Percentiles rank a stretch among this genome's conserved stretches.
Conservation (phyloP, 2,113 vertebrate genomes). For the Chinchilla lanigera region DNA sequence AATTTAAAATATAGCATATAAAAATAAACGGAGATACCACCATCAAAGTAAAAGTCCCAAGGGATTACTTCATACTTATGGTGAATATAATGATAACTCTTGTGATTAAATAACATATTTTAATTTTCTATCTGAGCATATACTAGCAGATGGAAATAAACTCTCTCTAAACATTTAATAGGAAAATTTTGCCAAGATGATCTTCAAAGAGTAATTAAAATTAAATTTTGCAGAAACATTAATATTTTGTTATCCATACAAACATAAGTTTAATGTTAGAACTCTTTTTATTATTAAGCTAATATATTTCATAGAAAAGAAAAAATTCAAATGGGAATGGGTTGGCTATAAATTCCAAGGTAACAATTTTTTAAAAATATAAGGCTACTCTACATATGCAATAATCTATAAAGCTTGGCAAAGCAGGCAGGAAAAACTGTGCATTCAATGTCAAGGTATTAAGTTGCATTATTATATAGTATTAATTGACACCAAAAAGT, state of each 20-base stretch:
- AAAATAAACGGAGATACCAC: not conserved
- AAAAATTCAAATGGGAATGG: not conserved
- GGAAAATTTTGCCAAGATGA: not conserved
- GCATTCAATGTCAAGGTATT: not conserved
- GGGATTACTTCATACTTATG: not conserved
- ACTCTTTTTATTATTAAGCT: not conserved
- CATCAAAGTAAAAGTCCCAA: not conserved
- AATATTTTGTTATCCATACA: slow-evolving; percentile 19
- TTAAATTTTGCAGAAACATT: not conserved
- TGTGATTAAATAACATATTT: slow-evolving; percentile 52
- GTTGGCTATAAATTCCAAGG: not conserved
- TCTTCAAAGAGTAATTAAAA: slow-evolving; percentile 46
- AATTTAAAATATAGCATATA: slow-evolving; percentile 42
- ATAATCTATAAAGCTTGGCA: not conserved
- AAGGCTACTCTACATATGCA: not conserved
- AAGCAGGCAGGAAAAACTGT: not conserved
- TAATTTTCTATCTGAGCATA: slow-evolving; percentile 40
- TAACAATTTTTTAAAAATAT: not conserved
- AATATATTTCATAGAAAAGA: not conserved
- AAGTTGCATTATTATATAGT: not conserved
- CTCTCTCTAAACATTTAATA: slow-evolving; percentile 36
- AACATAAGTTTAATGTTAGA: slow-evolving; percentile 9
- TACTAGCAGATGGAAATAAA: slow-evolving; percentile 46
- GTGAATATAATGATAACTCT: not conserved
- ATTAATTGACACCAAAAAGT: not conserved